phyloP scores from a whole-genome alignment of 2,113 vertebrate species.

The Columbina picui region DNA sequence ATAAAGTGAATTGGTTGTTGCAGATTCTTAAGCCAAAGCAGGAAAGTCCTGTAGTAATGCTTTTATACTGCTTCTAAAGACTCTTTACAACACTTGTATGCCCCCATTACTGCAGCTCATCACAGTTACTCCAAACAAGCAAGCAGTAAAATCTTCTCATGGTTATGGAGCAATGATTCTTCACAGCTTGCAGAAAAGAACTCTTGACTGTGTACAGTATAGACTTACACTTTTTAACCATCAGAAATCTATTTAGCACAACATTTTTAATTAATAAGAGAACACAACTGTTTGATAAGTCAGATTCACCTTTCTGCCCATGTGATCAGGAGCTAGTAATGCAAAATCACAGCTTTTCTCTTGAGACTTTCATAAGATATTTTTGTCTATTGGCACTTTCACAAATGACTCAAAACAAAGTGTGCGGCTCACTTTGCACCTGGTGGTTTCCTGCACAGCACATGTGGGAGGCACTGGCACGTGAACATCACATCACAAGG shows the following conservation, averaged over 20 bases:
- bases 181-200: background rate
- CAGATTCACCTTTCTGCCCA: background rate
- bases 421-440: background rate
- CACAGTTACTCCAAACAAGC: background rate
- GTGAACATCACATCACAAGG: background rate
- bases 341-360: background rate
- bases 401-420: background rate
- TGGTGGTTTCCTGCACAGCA: conserved; percentile 14
- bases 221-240: background rate
- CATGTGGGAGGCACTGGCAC: background rate
- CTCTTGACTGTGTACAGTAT: background rate
- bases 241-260: background rate
- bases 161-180: background rate
- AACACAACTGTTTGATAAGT: background rate
- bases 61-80: background rate
- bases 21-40: background rate
- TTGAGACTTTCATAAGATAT: background rate
- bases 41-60: background rate
- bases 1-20: background rate
- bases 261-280: background rate
- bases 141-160: background rate
- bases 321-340: background rate
- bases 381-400: background rate
- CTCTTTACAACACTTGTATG: background rate
- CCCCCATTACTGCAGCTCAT: background rate